Conservation (phyloP, 2,797 vertebrate genomes). For the Bovichtus variegatus region DNA sequence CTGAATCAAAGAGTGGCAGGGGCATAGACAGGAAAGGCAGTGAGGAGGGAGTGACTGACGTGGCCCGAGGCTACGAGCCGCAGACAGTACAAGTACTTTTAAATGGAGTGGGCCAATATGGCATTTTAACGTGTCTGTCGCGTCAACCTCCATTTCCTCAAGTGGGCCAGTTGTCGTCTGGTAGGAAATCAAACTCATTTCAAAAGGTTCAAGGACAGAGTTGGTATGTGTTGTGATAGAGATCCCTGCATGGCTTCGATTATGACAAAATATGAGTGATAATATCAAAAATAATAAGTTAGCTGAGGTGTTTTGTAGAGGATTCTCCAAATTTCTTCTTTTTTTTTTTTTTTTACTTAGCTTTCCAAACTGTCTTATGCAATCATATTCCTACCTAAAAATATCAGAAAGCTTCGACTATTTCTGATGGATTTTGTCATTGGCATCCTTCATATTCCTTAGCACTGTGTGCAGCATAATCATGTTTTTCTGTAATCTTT, state of each 20-base stretch:
- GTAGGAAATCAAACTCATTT: slow-evolving; percentile 72
- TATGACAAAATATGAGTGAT: slow-evolving; percentile 17
- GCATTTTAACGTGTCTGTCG: slow-evolving; percentile 63
- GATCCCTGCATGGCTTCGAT: slow-evolving; percentile 30
- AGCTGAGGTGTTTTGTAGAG: not conserved
- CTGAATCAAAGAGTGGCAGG: slow-evolving; percentile 74
- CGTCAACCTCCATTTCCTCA: slow-evolving; percentile 68
- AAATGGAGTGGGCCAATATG: slow-evolving; percentile 51
- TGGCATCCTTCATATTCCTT: slow-evolving; percentile 33
- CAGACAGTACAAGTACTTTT: slow-evolving; percentile 67
- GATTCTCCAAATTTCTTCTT: not conserved
- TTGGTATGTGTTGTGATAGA: slow-evolving; percentile 23
- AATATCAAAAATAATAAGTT: slow-evolving; percentile 11
- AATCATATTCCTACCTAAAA: not conserved
- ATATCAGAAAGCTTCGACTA: not conserved
- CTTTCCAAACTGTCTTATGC: not conserved
- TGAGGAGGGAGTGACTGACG: slow-evolving; percentile 48
- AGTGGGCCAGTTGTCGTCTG: slow-evolving; percentile 53
- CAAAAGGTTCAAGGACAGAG: slow-evolving; percentile 24
- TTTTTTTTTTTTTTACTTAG: not conserved
- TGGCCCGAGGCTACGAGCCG: slow-evolving; percentile 48
- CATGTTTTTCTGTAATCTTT: slow-evolving; percentile 47
- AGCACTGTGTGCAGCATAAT: slow-evolving; percentile 42
- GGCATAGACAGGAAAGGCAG: slow-evolving; percentile 74
- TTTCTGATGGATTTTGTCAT: slow-evolving; percentile 5